Evolutionary conservation across 2,797 vertebrate genomes (phyloP).

Genomic region (Scolopax bukidnonensis): DNA sequence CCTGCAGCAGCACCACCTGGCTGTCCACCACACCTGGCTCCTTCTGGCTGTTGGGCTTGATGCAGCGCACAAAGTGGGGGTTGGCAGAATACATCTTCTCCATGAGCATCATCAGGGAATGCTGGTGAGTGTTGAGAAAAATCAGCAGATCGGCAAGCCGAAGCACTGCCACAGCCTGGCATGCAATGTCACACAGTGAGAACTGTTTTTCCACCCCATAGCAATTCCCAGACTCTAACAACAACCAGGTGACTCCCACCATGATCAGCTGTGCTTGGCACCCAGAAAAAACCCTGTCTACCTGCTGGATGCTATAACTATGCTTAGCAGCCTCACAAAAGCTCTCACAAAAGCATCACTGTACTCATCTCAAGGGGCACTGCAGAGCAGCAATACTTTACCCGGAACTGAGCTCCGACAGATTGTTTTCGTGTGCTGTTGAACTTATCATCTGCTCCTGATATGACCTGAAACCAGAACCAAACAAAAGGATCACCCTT

Average conservation of each 20-base stretch:
- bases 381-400: background rate
- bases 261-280: background rate
- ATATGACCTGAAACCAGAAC: slow-evolving; percentile 21
- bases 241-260: background rate
- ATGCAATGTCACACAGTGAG: background rate
- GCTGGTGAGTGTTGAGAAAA: slow-evolving; percentile 55
- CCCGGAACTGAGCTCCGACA: slow-evolving; percentile 80
- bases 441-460: slow-evolving; percentile 71
- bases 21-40: slow-evolving; percentile 73
- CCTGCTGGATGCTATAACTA: background rate
- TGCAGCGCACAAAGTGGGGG: slow-evolving; percentile 81
- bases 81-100: slow-evolving; percentile 80
- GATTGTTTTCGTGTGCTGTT: slow-evolving; percentile 81
- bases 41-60: slow-evolving; percentile 81
- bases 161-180: background rate
- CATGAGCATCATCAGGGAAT: slow-evolving; percentile 81
- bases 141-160: background rate
- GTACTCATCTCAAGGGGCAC: background rate
- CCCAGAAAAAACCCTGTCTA: background rate
- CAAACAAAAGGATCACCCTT: background rate
- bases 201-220: background rate
- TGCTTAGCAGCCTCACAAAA: background rate
- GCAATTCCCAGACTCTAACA: background rate
- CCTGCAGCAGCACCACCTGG: slow-evolving; percentile 79
- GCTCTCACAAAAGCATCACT: background rate